Evolutionary conservation across 35 echinoderm and acorn worm species (phyloP).

Genomic region (Holothuria glaberrima): DNA sequence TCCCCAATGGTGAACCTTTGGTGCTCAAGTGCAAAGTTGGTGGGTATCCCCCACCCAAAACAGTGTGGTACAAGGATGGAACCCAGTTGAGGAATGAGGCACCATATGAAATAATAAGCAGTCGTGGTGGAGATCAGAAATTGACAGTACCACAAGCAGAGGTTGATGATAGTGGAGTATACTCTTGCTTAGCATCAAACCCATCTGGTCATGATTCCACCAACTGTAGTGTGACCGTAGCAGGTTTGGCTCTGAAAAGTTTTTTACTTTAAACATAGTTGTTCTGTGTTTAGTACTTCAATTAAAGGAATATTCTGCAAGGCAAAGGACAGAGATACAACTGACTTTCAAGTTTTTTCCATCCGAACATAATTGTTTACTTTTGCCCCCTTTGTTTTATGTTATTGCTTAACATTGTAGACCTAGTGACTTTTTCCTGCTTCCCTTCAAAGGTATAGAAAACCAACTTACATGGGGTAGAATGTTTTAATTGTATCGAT

Average conservation of each 20-base stretch:
- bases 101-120: conserved; percentile 57
- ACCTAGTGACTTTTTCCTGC: too few species aligned
- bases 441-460: too few species aligned
- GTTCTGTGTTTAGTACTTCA: too few species aligned
- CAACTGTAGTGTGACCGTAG: conserved; percentile 62
- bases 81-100: conserved; percentile 27
- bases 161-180: conserved; percentile 63
- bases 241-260: conserved; percentile 45
- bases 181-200: conserved; percentile 71
- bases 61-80: conserved; percentile 23
- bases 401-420: too few species aligned
- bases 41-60: conserved; percentile 22
- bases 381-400: too few species aligned
- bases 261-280: too few species aligned
- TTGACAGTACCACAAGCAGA: conserved; percentile 56
- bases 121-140: conserved; percentile 38
- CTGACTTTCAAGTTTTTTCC: too few species aligned
- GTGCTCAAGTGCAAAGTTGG: conserved; percentile 39
- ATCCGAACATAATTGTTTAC: too few species aligned
- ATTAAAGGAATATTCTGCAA: too few species aligned
- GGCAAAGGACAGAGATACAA: too few species aligned
- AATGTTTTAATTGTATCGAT: too few species aligned
- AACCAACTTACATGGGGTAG: too few species aligned
- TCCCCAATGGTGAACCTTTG: conserved; percentile 23
- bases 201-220: conserved; percentile 62